Conservation (phyloP, 2,888 invertebrate genomes). For the Dioctria rufipes region DNA sequence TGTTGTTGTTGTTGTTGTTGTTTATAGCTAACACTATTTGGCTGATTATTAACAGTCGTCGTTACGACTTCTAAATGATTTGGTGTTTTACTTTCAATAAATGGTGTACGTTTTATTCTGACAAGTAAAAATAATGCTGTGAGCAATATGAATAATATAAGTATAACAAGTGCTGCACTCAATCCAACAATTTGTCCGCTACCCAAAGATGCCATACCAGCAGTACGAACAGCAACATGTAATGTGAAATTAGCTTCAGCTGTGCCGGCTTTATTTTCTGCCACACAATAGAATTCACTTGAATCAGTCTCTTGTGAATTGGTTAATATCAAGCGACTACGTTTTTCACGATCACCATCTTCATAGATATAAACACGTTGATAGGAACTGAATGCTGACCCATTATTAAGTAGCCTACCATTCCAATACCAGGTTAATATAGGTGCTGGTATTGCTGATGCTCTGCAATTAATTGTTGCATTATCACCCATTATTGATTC, state of each 20-base stretch:
- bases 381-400: constrained; percentile 83
- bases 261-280: constrained; percentile 90
- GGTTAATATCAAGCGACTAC: constrained; percentile 82
- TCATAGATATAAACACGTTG: constrained; percentile 84
- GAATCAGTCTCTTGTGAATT: constrained; percentile 88
- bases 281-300: constrained; percentile 89
- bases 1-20: constrained; percentile 54
- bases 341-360: constrained; percentile 83
- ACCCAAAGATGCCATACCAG: constrained; percentile 85
- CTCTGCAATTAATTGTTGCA: constrained; percentile 86
- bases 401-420: constrained; percentile 83
- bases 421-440: constrained; percentile 91
- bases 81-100: constrained; percentile 83
- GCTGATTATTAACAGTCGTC: constrained; percentile 73
- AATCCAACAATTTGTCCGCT: constrained; percentile 89
- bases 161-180: constrained; percentile 84
- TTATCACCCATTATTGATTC: constrained; percentile 88
- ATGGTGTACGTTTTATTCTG: constrained; percentile 81
- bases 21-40: constrained; percentile 73
- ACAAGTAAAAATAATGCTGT: constrained; percentile 82
- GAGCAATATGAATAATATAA: constrained; percentile 83
- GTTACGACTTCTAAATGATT: constrained; percentile 82
- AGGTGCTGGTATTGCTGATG: constrained; percentile 86
- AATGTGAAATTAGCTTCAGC: constrained; percentile 92
- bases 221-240: constrained; percentile 83